phyloP scores from a whole-genome alignment of 2,797 vertebrate species.

The Euphonia xanthogaster region DNA sequence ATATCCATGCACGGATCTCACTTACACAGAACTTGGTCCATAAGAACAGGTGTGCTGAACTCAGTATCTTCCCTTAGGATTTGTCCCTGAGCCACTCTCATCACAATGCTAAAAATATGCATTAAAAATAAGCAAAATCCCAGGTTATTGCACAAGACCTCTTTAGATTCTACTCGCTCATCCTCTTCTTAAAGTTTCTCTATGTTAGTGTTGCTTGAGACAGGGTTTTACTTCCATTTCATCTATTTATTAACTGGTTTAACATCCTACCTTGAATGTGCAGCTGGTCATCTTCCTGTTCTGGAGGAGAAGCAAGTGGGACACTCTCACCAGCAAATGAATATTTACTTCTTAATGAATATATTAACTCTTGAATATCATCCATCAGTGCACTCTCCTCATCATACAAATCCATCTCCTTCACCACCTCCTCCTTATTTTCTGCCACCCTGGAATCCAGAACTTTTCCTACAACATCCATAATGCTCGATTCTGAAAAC shows the following conservation, averaged over 20 bases:
- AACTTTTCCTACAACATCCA: constrained; percentile 85
- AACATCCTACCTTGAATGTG: constrained; percentile 70
- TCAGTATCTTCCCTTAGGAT: background rate
- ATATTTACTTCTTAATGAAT: constrained; percentile 85
- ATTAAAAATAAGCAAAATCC: background rate
- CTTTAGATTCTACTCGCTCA: background rate
- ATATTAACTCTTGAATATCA: constrained; percentile 91
- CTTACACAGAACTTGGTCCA: background rate
- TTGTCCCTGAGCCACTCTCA: background rate
- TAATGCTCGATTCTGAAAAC: constrained; percentile 82
- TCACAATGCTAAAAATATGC: background rate
- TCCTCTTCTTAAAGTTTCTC: background rate
- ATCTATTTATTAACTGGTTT: background rate
- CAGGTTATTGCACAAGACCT: background rate
- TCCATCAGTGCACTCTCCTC: constrained; percentile 86
- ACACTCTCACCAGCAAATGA: constrained; percentile 76
- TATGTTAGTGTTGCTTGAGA: background rate
- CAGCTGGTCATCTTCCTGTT: background rate
- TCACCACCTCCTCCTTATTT: constrained; percentile 48
- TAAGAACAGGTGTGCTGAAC: background rate
- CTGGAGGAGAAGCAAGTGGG: constrained; percentile 53
- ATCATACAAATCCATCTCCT: constrained; percentile 74
- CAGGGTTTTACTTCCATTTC: background rate
- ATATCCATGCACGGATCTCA: background rate
- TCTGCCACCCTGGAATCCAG: constrained; percentile 74